Evolutionary conservation across 2,797 vertebrate genomes (phyloP), one percentile per base, ranked within the genome.

Genomic region (Lacerta viridis): DNA sequence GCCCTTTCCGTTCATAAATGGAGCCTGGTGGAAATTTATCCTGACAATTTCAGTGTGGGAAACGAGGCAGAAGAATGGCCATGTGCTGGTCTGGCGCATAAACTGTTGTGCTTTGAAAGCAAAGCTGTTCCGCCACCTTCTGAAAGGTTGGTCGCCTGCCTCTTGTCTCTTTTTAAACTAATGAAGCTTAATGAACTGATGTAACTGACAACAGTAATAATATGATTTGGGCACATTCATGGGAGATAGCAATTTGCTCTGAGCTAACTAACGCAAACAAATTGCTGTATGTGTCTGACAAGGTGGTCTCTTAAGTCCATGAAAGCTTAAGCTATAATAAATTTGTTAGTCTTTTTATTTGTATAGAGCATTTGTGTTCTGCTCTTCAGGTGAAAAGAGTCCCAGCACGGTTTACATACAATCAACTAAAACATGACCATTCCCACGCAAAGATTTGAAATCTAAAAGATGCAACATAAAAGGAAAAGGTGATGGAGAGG

Each of bases 31-130:
- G 89, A 97, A 96, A 98, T 97, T 74, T 97, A 97, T 93, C 90
- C 98, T 98, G 98, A 98, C 97, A 97, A 80, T 97, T 97, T 98
- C 97, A 96, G 97, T 97, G 98, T 98, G 97, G 97, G 94, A 96
- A 77, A 0, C 83, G 39, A 80, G 91, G 92, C 91, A 25, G 13
- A 88, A 93, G 78, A 94, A 93, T 68, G 91, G 72, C 93, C 92
- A 43, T 90, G 88, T 91, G 88, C 93, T 79, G 88, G 92, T 87
- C 93, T 78, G 64, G 86, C 76, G 85, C 80, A 0, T 0, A 76
- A 41, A 64, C 23, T 4, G 8, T 7, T 46, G 87, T n/a, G 20
- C 20, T 23, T 64, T 3, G 25, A 29, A 55, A 59, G 50, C 75
- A 43, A 61, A n/a, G 18, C 81, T 6, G 5, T 2, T 36, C 20